Base-by-base conservation (phyloP, 2,113 vertebrate genomes). In the Fulmarus glacialis region DNA sequence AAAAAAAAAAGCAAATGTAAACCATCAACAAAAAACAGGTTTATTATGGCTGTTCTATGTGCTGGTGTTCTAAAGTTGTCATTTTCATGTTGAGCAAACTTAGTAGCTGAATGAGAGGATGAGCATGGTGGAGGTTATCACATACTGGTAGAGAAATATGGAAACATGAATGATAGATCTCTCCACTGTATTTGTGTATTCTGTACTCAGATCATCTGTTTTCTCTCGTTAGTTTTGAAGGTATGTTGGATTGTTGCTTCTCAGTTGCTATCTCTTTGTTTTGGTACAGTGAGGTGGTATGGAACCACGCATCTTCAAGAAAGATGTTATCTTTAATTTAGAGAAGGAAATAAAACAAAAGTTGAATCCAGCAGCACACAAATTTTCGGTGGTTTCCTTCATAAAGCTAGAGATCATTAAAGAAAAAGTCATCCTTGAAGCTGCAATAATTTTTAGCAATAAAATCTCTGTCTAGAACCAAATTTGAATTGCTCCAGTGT, bases 11-110 rank as follows among this genome's bases (percentile, higher is more conserved):
- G 3, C 2, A 42, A 63, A 60, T 20, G 4, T 55, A 73, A 93
- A 5, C 22, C 23, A 58, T 66, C 7, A 73, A 58, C 8, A 74
- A 47, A 77, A 45, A 2, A 0, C 4, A 52, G 5, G 6, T 60
- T 53, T 73, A 24, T 72, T 85, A 18, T 12, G 5, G 7, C 11
- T 68, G 7, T 78, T 43, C 21, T 59, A 4, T 56, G 36, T 38
- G 16, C 24, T 95, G 30, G 27, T 8, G 22, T 75, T 71, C 40
- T 79, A 21, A 72, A 90, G 34, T 8, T 72, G 26, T 73, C 15
- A 13, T 71, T 82, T 91, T 89, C 47, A 30, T 5, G 3, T 32
- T 55, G 10, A 89, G 13, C 15, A 48, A 84, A 71, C 13, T 15
- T 34, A 71, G 12, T 55, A 47, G 66, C 11, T 71, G 30, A 87